phyloP scores from a whole-genome alignment of 2,888 invertebrate species.

The Andrena haemorrhoa region DNA sequence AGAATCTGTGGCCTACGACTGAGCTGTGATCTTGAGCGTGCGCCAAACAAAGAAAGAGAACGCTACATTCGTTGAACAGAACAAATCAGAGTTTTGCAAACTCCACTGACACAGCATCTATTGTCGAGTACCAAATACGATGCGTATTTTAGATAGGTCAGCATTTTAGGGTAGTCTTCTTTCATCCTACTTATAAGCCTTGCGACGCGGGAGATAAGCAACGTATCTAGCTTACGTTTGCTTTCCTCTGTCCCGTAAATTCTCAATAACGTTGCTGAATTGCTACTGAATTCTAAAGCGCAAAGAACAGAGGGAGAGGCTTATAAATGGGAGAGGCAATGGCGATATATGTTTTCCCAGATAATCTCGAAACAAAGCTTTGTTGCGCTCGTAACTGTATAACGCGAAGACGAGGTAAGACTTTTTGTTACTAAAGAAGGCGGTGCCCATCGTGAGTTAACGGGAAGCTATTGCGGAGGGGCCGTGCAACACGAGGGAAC shows the following conservation, averaged over 20 bases:
- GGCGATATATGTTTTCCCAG: constrained; percentile 74
- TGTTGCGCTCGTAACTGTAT: constrained; percentile 23
- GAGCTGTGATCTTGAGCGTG: constrained; percentile 85
- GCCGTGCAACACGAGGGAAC: constrained; percentile 16
- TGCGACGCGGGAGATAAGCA: neutral
- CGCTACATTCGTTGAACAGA: constrained; percentile 83
- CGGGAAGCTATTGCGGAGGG: constrained; percentile 21
- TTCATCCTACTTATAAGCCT: constrained; percentile 79
- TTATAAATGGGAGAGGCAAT: constrained; percentile 80
- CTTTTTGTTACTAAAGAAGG: constrained; percentile 31
- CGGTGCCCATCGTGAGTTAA: neutral
- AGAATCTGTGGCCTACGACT: constrained; percentile 85
- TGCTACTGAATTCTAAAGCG: neutral
- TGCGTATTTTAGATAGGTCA: constrained; percentile 84
- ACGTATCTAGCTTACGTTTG: neutral
- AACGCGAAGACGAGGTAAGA: constrained; percentile 28
- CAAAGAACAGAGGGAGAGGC: constrained; percentile 67
- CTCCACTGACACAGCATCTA: constrained; percentile 81
- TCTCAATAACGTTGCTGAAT: neutral
- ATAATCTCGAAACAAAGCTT: constrained; percentile 27
- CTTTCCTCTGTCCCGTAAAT: neutral
- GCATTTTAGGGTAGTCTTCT: constrained; percentile 83
- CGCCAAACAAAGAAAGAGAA: constrained; percentile 85
- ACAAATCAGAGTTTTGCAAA: constrained; percentile 83
- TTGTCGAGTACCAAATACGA: constrained; percentile 81